Evolutionary conservation across 2,113 vertebrate species (phyloP).

Genomic region (Eonycteris spelaea): DNA sequence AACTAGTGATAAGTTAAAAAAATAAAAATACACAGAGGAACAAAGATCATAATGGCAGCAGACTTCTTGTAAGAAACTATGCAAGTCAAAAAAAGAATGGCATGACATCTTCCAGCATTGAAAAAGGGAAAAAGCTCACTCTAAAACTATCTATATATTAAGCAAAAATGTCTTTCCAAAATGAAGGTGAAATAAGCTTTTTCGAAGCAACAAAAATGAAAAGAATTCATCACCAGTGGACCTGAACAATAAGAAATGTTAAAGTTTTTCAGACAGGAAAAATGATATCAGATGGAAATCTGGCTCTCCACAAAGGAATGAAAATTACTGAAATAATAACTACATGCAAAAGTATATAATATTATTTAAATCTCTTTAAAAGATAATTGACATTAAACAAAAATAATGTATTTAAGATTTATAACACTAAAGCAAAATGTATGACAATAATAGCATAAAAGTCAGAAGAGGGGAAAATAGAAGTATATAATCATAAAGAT

Average conservation of each 20-base stretch:
- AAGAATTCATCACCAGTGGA: not conserved
- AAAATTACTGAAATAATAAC: not conserved
- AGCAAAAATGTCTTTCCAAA: not conserved
- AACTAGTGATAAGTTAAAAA: not conserved
- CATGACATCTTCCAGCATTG: not conserved
- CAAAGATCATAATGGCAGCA: not conserved
- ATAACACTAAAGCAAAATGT: not conserved
- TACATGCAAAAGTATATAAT: not conserved
- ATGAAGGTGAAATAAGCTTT: not conserved
- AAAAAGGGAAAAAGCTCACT: rapidly evolving
- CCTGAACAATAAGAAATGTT: not conserved
- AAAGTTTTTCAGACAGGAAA: not conserved
- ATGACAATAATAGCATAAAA: not conserved
- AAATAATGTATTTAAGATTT: not conserved
- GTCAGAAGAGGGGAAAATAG: not conserved
- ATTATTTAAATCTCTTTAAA: not conserved
- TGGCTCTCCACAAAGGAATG: not conserved
- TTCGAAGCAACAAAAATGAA: not conserved
- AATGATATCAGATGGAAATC: not conserved
- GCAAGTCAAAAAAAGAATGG: not conserved
- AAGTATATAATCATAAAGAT: not conserved
- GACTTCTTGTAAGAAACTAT: not conserved
- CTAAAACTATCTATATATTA: not conserved
- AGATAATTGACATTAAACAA: not conserved
- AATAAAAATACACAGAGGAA: not conserved